Evolutionary conservation across 1,140 invertebrate species (phyloP), one percentile per base, ranked within the genome.

Genomic region (Micrasema minimum): DNA sequence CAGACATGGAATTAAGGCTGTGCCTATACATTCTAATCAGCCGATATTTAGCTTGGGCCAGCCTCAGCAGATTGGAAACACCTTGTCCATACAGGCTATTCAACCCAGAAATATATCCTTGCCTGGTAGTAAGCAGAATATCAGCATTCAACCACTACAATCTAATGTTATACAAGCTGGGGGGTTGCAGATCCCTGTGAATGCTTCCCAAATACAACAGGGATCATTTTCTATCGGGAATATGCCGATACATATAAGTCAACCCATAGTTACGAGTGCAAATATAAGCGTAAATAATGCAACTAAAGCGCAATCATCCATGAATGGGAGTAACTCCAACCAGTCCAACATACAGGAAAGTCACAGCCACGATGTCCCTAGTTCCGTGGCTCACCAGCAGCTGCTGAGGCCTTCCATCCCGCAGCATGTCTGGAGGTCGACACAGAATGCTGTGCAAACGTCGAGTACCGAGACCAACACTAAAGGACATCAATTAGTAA

Each of bases 1-100:
- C 20, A 69, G 73, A 69, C 51, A 53, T 4, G 66, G 57, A 59
- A 71, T 67, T 10, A 75, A 75, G 41, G 37, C 69, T 11, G 22
- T 72, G 50, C 45, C 69, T 7, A 71, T 70, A n/a, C 73, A 72
- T 37, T 48, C 73, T 11, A 75, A 72, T 46, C 73, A 72, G 43
- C 73, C 69, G 9, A 75, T 72, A 69, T 72, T 75, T 51, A 75
- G 69, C 35, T 57, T 75, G n/a, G 45, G 64, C 0, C 50, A 69
- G 16, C 69, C 73, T 11, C 55, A 69, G 14, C 73, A 75, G 41
- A 31, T 68, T 12, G 73, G 73, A 48, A 69, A 69, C 22, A 69
- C 65, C 7, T 14, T 75, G 22, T 67, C 73, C 7, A 38, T 75
- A 18, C 73, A 75, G 37, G 31, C 53, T 10, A 61, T 75, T 59